Evolutionary conservation across 2,888 invertebrate genomes (phyloP), one percentile per base, ranked within the genome.

Genomic region (Drosophila pullipes): DNA sequence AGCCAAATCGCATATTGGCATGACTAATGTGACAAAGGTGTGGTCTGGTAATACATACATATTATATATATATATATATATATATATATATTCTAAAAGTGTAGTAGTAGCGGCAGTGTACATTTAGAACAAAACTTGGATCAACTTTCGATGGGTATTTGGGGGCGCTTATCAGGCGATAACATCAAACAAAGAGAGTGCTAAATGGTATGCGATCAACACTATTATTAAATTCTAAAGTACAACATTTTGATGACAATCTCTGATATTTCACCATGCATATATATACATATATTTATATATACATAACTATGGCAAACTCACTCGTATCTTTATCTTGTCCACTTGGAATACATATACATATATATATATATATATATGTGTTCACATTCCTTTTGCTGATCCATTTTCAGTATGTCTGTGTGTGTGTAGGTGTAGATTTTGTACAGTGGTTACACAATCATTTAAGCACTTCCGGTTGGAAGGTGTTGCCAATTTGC

Each of bases 131-230:
- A 53, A 58, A 60, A 33, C 28, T 67, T 74, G 59, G 75, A 55
- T 63, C 74, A 52, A 57, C 60, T 39, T 31, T 37, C 13, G 13
- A n/a, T 47, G 28, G 28, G 3, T 30, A 39, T 37, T 57, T 22
- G 50, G 13, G 3, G 53, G 18, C 50, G 55, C 72, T 84, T 86
- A 82, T 81, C 73, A 69, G 52, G 65, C 75, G 82, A 86, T 86
- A 83, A 76, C 67, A 82, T 76, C 76, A 63, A 47, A 79, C 76
- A 84, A 85, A 78, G 71, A 67, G 78, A 67, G 54, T 68, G 22
- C 69, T 57, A 41, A 55, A 13, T 49, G 28, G 16, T 16, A 39
- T 18, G 22, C 28, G 69, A 55, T 55, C 18, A 39, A 13, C 33
- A 50, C 35, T 59, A 22, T 35, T 39, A 33, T 44, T 22, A 41